phyloP scores from a whole-genome alignment of 2,113 vertebrate species.

The Phaetusa simplex region DNA sequence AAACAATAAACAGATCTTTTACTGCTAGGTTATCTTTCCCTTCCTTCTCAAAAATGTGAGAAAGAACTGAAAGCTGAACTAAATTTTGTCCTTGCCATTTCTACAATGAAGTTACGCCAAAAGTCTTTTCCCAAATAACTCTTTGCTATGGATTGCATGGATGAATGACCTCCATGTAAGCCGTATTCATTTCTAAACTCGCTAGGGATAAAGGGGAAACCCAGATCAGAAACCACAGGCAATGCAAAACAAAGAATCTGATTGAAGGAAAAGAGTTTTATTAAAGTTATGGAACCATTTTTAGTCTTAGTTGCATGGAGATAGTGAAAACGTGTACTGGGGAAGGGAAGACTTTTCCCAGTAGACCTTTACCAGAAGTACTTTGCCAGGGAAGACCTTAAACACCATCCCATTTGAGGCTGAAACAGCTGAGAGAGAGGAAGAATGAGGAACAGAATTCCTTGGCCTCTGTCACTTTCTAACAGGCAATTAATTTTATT shows the following conservation, averaged over 20 bases:
- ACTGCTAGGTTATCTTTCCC: not conserved
- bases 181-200: not conserved
- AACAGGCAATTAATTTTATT: not conserved
- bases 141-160: not conserved
- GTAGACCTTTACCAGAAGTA: not conserved
- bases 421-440: not conserved
- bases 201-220: not conserved
- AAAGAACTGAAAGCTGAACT: not conserved
- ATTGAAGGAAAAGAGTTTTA: not conserved
- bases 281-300: not conserved
- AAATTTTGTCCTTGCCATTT: not conserved
- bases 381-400: not conserved
- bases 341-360: not conserved
- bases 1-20: not conserved
- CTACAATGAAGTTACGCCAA: not conserved
- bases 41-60: not conserved
- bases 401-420: not conserved
- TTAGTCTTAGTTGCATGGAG: not conserved
- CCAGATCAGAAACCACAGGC: not conserved
- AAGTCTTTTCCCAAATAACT: not conserved
- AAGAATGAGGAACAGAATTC: not conserved
- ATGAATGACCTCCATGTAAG: not conserved
- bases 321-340: not conserved
- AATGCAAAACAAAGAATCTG: not conserved
- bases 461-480: not conserved